phyloP scores from a whole-genome alignment of 2,888 invertebrate genomes.

The Cylindroiulus punctatus region DNA sequence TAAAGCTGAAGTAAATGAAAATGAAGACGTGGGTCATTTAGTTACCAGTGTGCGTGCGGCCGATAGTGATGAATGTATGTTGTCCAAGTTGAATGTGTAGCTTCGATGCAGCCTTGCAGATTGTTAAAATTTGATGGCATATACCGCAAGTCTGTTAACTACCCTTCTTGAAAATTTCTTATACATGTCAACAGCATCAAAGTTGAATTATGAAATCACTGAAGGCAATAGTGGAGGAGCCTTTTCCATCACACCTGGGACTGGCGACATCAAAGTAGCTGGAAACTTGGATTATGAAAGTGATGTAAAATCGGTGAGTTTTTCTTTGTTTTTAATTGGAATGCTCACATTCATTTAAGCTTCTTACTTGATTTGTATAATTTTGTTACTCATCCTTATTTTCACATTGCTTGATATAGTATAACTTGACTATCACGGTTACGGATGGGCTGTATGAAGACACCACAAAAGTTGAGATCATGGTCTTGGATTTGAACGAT shows the following conservation, averaged over 20 bases:
- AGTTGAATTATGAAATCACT: constrained; percentile 86
- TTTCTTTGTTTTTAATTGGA: constrained; percentile 19
- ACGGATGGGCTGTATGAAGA: constrained; percentile 87
- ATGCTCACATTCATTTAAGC: constrained; percentile 54
- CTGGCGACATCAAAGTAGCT: constrained; percentile 95
- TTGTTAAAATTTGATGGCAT: not conserved
- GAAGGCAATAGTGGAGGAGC: constrained; percentile 87
- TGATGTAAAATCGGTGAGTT: constrained; percentile 58
- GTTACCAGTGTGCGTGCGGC: constrained; percentile 88
- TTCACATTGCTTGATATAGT: constrained; percentile 69
- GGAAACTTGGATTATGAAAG: constrained; percentile 97
- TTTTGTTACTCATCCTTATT: not conserved
- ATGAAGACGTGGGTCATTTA: constrained; percentile 82
- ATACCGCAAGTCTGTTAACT: not conserved
- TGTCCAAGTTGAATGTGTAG: not conserved
- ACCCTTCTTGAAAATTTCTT: not conserved
- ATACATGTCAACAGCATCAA: constrained; percentile 72
- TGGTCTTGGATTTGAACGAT: constrained; percentile 90
- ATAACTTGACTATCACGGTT: constrained; percentile 83
- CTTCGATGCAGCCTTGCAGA: no score
- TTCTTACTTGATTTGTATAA: constrained; percentile 36
- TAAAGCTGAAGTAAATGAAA: constrained; percentile 72
- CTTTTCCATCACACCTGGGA: constrained; percentile 75
- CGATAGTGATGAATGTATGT: constrained; percentile 82
- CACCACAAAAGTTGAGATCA: constrained; percentile 83